phyloP scores from a whole-genome alignment of 2,888 invertebrate genomes.

The Latrodectus hesperus region DNA sequence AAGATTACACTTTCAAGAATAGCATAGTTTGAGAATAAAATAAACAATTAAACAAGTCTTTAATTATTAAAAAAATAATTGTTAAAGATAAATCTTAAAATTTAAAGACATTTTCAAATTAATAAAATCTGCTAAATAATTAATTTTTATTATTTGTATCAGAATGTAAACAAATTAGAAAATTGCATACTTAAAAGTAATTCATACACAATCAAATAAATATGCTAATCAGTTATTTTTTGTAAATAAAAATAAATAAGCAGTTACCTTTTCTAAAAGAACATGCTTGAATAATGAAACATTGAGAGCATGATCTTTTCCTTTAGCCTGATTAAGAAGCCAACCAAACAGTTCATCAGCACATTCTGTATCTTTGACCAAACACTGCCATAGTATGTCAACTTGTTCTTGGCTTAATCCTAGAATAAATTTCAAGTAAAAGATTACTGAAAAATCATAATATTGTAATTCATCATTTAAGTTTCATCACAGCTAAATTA shows the following conservation, averaged over 20 bases:
- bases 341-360: conserved; percentile 95
- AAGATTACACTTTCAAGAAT: too few species aligned
- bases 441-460: neutral
- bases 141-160: too few species aligned
- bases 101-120: too few species aligned
- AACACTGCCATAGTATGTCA: conserved; percentile 92
- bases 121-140: too few species aligned
- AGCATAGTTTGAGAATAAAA: too few species aligned
- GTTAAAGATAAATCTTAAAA: too few species aligned
- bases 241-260: neutral
- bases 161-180: too few species aligned
- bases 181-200: too few species aligned
- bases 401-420: conserved; percentile 84
- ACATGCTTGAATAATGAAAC: conserved; percentile 90
- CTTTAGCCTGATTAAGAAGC: conserved; percentile 92
- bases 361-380: conserved; percentile 88
- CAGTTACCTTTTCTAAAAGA: conserved; percentile 83
- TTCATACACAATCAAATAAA: neutral
- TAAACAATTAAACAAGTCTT: too few species aligned
- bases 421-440: conserved; percentile 76
- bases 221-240: neutral
- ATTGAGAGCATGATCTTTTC: conserved; percentile 89
- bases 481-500: neutral
- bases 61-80: too few species aligned
- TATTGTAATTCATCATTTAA: neutral